These are phyloP conservation scores for Delphinapterus leucas DNA, from an alignment of 2,113 vertebrate species.

Conservation along the genomic window DNA sequence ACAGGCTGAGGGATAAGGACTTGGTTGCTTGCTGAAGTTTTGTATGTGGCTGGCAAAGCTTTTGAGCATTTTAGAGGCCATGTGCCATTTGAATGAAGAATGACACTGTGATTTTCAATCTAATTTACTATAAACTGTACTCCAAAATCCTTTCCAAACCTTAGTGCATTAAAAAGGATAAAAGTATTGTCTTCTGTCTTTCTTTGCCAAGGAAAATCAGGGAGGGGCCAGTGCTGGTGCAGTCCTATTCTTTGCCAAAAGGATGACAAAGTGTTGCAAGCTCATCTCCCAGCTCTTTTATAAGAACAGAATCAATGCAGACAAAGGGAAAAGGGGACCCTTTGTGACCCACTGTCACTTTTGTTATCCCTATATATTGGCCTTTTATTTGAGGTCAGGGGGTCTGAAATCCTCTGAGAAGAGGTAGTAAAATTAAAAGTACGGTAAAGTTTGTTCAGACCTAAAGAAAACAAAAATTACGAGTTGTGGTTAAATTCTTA, in stretches of 20 bases:
- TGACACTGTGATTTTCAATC: background rate
- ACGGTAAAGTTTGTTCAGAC: background rate
- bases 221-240: no score
- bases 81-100: background rate
- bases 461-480: background rate
- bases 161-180: background rate
- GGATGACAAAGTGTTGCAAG: background rate
- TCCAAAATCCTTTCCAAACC: slow-evolving; percentile 14
- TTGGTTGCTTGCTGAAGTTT: background rate
- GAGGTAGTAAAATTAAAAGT: slow-evolving; percentile 15
- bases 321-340: background rate
- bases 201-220: slow-evolving; percentile 7
- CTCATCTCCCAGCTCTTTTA: background rate
- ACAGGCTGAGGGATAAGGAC: background rate
- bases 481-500: background rate
- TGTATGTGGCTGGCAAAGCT: background rate
- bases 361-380: background rate
- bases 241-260: background rate
- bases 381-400: background rate
- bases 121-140: background rate
- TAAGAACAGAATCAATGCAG: background rate
- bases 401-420: background rate
- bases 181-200: background rate
- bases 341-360: background rate
- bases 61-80: background rate